These are phyloP conservation scores for Sebastiscus albofasciatus DNA, from an alignment of 2,797 vertebrate species.

Conservation along the genomic window DNA sequence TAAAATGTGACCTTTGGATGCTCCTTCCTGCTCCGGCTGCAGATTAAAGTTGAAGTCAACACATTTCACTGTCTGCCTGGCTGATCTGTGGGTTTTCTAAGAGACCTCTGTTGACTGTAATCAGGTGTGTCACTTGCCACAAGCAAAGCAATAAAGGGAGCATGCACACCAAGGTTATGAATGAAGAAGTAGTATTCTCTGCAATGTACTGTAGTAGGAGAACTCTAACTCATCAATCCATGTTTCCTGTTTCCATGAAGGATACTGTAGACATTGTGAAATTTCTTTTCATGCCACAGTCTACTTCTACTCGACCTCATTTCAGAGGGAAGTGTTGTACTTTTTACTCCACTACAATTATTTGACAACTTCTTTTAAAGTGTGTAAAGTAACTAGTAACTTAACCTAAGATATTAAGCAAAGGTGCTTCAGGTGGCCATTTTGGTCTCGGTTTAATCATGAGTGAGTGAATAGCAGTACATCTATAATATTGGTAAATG, in stretches of 20 bases:
- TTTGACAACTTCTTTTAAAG: too few species aligned
- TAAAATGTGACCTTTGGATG: slow-evolving; percentile 16
- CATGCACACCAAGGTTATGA: neutral
- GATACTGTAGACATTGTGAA: neutral
- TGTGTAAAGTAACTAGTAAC: too few species aligned
- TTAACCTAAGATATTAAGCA: neutral
- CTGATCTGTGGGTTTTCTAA: neutral
- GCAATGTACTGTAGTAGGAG: too few species aligned
- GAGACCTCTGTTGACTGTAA: neutral
- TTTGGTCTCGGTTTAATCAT: neutral
- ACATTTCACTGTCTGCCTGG: neutral
- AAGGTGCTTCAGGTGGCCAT: neutral
- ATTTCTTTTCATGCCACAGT: too few species aligned
- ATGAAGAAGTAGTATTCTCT: neutral
- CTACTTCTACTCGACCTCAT: too few species aligned
- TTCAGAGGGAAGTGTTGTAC: too few species aligned
- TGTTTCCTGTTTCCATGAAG: neutral
- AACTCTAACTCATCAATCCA: neutral
- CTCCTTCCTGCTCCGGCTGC: neutral
- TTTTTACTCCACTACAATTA: too few species aligned
- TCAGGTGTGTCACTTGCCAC: neutral
- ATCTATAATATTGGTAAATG: neutral
- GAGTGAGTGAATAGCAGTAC: too few species aligned
- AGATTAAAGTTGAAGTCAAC: slow-evolving; percentile 16
- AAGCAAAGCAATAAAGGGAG: neutral